Evolutionary conservation across 2,113 vertebrate species (phyloP), one percentile per base, ranked within the genome.

Genomic region (Saimiri boliviensis): DNA sequence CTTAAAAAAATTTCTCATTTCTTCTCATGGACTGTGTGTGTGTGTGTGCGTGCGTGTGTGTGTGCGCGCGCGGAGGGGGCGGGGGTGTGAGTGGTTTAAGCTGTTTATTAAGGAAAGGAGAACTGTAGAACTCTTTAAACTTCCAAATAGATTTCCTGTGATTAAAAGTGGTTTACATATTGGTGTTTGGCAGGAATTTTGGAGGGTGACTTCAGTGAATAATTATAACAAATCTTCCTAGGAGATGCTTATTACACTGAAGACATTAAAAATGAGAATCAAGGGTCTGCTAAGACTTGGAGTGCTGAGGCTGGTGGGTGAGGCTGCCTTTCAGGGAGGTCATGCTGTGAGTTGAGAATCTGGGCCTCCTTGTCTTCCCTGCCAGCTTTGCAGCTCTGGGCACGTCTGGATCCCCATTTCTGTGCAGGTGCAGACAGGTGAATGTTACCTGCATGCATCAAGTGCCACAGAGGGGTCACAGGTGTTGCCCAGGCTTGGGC

Each of bases 71-170:
- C 35, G 42, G 47, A 37, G 70, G 35, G 42, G 14, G 20, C 45
- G 2, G 12, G 21, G 35, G 37, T 58, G 47, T 12, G 5, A 2
- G 23, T 42, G 20, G n/a, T 20, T 49, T 60, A 76, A 79, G 30
- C 58, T 63, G 6, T 70, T 49, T 37, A 82, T 96, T 95, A 89
- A 70, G 63, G 76, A 88, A 93, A 83, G 49, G 47, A 63, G 63
- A 93, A 76, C 70, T 63, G 49, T 6, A 30, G 71, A 60, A 6
- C 37, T 68, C 47, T 95, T 96, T 86, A 37, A 91, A 81, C 71
- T 85, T 63, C 25, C 56, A 66, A 11, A 70, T 76, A 89, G 66
- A 20, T 56, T 88, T 58, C 47, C n/a, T 20, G 3, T 45, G 60
- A 94, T 74, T 82, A 42, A 60, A 95, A 94, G 60, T 83, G 25